Evolutionary conservation across 2,797 vertebrate species (phyloP).

Genomic region (Protonibea diacanthus): DNA sequence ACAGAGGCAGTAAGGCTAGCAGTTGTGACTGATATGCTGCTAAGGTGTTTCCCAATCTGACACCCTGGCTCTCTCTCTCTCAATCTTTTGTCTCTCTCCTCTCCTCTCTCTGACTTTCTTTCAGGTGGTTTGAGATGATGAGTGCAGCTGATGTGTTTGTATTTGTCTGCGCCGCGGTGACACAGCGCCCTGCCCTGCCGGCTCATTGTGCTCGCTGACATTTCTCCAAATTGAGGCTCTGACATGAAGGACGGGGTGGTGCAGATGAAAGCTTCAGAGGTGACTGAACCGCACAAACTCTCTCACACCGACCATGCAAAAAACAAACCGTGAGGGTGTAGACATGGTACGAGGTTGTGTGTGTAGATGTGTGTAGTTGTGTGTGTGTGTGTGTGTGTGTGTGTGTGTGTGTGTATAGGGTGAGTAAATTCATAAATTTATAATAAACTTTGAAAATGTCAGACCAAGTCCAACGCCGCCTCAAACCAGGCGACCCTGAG

Average conservation of each 20-base stretch:
- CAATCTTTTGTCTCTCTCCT: constrained; percentile 32
- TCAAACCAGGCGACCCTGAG: constrained; percentile 41
- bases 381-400: constrained; percentile 19
- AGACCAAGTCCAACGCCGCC: constrained; percentile 30
- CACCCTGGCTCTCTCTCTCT: constrained; percentile 53
- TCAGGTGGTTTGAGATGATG: constrained; percentile 67
- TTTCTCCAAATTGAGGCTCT: constrained; percentile 78
- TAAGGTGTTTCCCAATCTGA: constrained; percentile 81
- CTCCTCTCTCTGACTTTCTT: constrained; percentile 31
- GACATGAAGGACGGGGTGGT: constrained; percentile 63
- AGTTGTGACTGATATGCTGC: constrained; percentile 75
- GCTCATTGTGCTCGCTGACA: constrained; percentile 77
- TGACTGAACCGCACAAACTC: constrained; percentile 51
- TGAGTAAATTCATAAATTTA: constrained; percentile 46
- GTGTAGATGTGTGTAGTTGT: background rate
- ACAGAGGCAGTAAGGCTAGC: constrained; percentile 81
- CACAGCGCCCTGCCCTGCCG: constrained; percentile 52
- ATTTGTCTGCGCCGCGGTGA: constrained; percentile 53
- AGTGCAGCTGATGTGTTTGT: constrained; percentile 62
- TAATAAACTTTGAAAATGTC: constrained; percentile 70
- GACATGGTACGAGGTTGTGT: background rate
- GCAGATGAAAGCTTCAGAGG: constrained; percentile 64
- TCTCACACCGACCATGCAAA: constrained; percentile 15
- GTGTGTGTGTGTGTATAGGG: background rate
- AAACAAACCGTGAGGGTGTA: background rate